A percentile compares a stretch with the other conserved stretches of the same genome.
Evolutionary conservation across 2,113 vertebrate species (phyloP).

Genomic region (Rhodinocichla rosea): DNA sequence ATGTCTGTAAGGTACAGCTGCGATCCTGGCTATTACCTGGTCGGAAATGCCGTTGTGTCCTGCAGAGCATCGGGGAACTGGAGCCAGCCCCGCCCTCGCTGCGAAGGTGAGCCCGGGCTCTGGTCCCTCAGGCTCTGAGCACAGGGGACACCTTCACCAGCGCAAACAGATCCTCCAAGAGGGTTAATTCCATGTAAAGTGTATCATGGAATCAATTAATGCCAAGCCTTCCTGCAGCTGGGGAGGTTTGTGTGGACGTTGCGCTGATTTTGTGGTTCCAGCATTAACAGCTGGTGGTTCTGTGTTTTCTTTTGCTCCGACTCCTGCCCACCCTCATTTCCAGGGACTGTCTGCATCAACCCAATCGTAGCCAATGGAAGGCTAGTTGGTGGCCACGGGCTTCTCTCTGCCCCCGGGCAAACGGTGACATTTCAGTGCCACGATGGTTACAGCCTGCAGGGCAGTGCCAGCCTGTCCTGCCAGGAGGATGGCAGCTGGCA

Average conservation of each 20-base stretch:
- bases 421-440: not conserved
- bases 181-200: not conserved
- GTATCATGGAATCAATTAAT: too few species aligned
- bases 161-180: not conserved
- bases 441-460: not conserved
- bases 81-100: not conserved
- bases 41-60: not conserved
- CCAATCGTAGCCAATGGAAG: not conserved
- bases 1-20: not conserved
- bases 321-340: not conserved
- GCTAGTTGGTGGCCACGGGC: not conserved
- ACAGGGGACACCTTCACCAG: too few species aligned
- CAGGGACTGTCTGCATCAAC: not conserved
- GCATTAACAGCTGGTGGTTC: rapidly evolving
- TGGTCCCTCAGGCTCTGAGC: not conserved
- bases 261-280: rapidly evolving
- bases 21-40: not conserved
- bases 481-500: constrained; percentile 45
- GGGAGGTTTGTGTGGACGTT: not conserved
- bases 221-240: rapidly evolving
- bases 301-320: not conserved
- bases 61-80: constrained; percentile 29
- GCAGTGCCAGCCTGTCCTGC: constrained; percentile 1
- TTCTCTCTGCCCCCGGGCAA: not conserved
- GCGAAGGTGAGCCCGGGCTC: not conserved